Evolutionary conservation across 2,888 invertebrate genomes (phyloP).

Genomic region (Atherix ibis): DNA sequence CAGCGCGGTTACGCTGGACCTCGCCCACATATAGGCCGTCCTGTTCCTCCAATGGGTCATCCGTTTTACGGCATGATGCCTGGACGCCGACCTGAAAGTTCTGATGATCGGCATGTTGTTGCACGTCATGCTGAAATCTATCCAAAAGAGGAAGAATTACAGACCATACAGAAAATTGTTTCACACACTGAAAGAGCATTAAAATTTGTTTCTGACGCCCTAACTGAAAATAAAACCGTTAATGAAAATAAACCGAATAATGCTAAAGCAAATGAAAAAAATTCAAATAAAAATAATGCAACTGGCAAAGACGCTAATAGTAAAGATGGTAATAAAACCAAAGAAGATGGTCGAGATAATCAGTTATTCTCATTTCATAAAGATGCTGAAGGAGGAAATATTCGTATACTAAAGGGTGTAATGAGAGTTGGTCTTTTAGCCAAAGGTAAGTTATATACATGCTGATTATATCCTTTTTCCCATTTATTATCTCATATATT

Average conservation of each 20-base stretch:
- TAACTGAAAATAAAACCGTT: constrained; percentile 41
- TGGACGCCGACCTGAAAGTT: constrained; percentile 73
- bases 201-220: constrained; percentile 82
- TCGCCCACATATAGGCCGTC: constrained; percentile 26
- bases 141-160: constrained; percentile 78
- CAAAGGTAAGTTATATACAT: constrained; percentile 33
- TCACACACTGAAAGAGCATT: constrained; percentile 86
- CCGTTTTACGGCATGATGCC: constrained; percentile 43
- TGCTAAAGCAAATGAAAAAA: constrained; percentile 27
- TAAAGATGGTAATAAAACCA: constrained; percentile 26
- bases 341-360: constrained; percentile 66
- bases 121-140: constrained; percentile 87
- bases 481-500: neutral
- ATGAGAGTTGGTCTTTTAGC: constrained; percentile 90
- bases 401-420: constrained; percentile 80
- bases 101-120: constrained; percentile 90
- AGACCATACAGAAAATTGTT: constrained; percentile 81
- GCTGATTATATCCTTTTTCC: neutral
- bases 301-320: constrained; percentile 35
- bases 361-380: constrained; percentile 60
- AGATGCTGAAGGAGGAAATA: constrained; percentile 43
- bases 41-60: constrained; percentile 26
- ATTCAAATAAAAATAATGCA: constrained; percentile 20
- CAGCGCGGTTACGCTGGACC: constrained; percentile 44
- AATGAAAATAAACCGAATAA: constrained; percentile 31